phyloP scores from a whole-genome alignment of 2,113 vertebrate species.

The Ageneiosus marmoratus region DNA sequence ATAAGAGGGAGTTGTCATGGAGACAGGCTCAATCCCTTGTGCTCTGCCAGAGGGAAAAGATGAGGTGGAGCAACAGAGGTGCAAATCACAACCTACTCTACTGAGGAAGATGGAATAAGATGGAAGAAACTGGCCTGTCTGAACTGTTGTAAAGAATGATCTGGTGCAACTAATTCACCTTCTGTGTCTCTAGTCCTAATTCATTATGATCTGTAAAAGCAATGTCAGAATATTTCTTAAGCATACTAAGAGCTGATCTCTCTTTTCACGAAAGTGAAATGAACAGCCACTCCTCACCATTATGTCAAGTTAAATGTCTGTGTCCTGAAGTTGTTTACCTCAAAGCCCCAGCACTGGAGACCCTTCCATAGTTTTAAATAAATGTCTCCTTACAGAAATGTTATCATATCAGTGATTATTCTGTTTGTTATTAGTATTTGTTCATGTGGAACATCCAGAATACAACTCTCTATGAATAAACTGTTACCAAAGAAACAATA shows the following conservation, averaged over 20 bases:
- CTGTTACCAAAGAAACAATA: no score
- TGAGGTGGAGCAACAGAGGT: slow-evolving; percentile 40
- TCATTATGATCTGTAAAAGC: neutral
- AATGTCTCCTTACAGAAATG: no score
- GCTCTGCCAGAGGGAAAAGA: slow-evolving; percentile 29
- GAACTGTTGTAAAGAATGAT: neutral
- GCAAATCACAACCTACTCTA: slow-evolving; percentile 29
- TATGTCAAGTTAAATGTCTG: no score
- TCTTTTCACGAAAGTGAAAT: no score
- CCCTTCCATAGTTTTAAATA: no score
- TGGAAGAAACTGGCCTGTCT: neutral
- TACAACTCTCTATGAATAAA: no score
- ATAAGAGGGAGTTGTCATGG: slow-evolving; percentile 55
- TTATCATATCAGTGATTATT: no score
- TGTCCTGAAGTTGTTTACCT: no score
- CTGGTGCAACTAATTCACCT: neutral
- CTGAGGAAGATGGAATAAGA: slow-evolving; percentile 26
- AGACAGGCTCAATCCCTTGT: slow-evolving; percentile 39
- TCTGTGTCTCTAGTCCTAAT: neutral
- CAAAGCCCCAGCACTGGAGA: no score
- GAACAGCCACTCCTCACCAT: no score
- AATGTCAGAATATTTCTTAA: neutral
- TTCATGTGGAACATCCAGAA: no score
- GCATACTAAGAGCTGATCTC: neutral
- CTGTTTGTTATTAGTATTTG: no score